Evolutionary conservation across 2,888 invertebrate genomes (phyloP).

Genomic region (Mesodorylaimus sp.): DNA sequence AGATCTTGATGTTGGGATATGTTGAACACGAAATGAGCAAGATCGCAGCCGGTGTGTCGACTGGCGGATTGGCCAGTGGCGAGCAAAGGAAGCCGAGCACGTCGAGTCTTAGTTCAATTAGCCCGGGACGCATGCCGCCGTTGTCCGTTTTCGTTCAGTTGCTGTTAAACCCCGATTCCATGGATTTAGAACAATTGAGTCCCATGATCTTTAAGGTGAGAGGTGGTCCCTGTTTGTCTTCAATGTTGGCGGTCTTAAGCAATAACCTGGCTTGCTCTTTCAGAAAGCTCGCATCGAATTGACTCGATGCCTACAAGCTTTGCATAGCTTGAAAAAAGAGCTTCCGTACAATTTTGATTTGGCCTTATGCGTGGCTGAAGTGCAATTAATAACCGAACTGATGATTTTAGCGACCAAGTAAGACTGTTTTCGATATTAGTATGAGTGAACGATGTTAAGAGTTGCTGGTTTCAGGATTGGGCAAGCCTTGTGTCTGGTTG

Average conservation of each 20-base stretch:
- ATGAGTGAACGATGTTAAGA: background rate
- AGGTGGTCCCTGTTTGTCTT: slow-evolving; percentile 15
- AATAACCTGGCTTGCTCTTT: slow-evolving; percentile 12
- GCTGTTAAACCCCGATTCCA: slow-evolving; percentile 43
- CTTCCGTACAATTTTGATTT: slow-evolving; percentile 22
- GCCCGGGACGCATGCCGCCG: no score
- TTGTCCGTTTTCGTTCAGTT: slow-evolving; percentile 34
- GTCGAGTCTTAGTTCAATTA: background rate
- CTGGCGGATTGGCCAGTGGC: background rate
- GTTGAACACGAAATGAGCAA: slow-evolving; percentile 22
- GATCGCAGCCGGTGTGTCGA: background rate
- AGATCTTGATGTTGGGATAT: slow-evolving; percentile 19
- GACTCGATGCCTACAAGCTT: slow-evolving; percentile 15
- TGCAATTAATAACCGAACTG: slow-evolving; percentile 44
- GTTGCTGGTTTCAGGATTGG: slow-evolving; percentile 41
- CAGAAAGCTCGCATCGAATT: slow-evolving; percentile 22
- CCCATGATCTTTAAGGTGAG: slow-evolving; percentile 42
- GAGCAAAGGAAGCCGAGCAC: background rate
- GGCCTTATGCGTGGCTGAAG: slow-evolving; percentile 34
- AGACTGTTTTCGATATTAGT: slow-evolving; percentile 11
- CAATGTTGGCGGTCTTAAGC: slow-evolving; percentile 24
- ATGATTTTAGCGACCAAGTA: slow-evolving; percentile 42
- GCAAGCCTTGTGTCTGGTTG: slow-evolving; percentile 41
- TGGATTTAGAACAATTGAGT: slow-evolving; percentile 42
- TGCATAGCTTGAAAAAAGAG: slow-evolving; percentile 15